Percentiles rank a stretch among this genome's conserved stretches.
phyloP scores from a whole-genome alignment of 1,140 invertebrate species.

The Portunus trituberculatus region DNA sequence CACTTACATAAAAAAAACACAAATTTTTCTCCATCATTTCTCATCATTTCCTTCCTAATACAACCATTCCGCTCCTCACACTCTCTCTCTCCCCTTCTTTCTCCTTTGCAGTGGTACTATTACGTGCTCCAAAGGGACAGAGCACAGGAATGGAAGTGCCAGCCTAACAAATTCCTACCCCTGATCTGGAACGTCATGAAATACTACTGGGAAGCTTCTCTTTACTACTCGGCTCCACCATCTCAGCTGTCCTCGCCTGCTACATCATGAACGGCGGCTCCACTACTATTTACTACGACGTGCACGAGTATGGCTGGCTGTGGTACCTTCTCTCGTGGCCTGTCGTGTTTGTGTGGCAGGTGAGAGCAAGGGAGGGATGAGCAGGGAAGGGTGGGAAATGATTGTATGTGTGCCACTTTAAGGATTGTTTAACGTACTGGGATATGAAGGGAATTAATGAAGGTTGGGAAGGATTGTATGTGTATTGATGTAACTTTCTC shows the following conservation, averaged over 20 bases:
- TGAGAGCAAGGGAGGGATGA: constrained; percentile 76
- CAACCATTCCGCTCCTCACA: too few relatives aligned
- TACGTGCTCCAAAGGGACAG: constrained; percentile 84
- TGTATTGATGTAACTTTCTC: background rate
- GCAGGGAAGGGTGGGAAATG: background rate
- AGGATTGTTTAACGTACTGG: too few relatives aligned
- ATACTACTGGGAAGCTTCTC: constrained; percentile 85
- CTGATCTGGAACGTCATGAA: constrained; percentile 86
- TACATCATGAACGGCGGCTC: constrained; percentile 86
- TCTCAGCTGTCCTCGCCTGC: constrained; percentile 84
- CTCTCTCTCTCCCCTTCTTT: too few relatives aligned
- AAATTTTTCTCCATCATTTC: too few relatives aligned
- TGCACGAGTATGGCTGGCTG: constrained; percentile 84
- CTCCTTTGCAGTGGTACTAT: constrained; percentile 85
- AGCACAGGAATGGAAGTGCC: constrained; percentile 88
- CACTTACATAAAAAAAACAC: too few relatives aligned
- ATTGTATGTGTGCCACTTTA: background rate
- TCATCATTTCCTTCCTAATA: too few relatives aligned
- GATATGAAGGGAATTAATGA: too few relatives aligned
- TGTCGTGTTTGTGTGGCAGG: constrained; percentile 85
- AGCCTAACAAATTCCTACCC: constrained; percentile 86
- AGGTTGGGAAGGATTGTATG: too few relatives aligned
- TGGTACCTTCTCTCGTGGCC: constrained; percentile 86
- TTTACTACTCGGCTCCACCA: constrained; percentile 81
- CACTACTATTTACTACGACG: constrained; percentile 85